Percentiles rank a stretch among this genome's conserved stretches.
These are phyloP conservation scores for Acanthosepion lycidas DNA, from an alignment of 2,888 invertebrate genomes.

Conservation along the genomic window DNA sequence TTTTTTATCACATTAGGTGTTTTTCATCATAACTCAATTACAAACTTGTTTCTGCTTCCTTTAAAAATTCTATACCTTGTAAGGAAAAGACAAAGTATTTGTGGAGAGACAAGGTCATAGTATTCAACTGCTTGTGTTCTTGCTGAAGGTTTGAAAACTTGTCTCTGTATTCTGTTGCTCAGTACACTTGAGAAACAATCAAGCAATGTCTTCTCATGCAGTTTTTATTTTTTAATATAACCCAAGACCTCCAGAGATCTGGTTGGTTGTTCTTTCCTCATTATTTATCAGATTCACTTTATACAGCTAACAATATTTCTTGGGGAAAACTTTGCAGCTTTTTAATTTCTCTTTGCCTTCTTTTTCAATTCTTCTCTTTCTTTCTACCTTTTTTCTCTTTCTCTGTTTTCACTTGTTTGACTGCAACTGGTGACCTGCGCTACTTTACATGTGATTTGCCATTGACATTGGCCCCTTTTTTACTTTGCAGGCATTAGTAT, in stretches of 20 bases:
- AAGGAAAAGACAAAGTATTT: no score
- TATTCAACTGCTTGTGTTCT: no score
- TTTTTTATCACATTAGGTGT: not conserved
- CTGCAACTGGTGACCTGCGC: constrained; percentile 36
- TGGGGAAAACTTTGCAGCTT: not conserved
- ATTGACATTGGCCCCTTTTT: constrained; percentile 44
- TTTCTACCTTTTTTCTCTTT: not conserved
- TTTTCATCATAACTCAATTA: not conserved
- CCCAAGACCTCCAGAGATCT: not conserved
- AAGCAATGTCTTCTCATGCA: not conserved
- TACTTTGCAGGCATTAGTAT: constrained; percentile 66
- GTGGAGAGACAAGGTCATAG: no score
- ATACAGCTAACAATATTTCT: not conserved
- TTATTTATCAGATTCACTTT: not conserved
- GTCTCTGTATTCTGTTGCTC: not conserved
- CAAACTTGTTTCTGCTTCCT: no score
- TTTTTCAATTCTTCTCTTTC: not conserved
- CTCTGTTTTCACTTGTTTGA: constrained; percentile 35
- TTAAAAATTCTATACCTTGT: no score
- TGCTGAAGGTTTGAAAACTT: no score
- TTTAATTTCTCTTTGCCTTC: not conserved
- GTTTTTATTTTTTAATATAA: no score
- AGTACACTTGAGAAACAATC: not conserved
- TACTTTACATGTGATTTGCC: not conserved
- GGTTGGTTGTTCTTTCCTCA: not conserved